Evolutionary conservation across 2,113 vertebrate species (phyloP).

Genomic region (Vulpes lagopus): DNA sequence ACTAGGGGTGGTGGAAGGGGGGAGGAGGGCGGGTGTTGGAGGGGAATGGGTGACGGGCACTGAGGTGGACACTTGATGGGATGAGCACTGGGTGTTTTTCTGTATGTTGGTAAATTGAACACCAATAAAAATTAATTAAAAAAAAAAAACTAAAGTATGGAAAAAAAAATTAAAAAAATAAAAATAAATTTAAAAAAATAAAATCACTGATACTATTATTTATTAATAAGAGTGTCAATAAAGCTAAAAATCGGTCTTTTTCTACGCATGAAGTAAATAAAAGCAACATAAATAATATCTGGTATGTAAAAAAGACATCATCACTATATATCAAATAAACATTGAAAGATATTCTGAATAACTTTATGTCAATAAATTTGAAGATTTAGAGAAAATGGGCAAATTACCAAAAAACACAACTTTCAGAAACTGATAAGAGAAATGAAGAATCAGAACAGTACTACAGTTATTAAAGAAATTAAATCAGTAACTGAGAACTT

Average conservation of each 20-base stretch:
- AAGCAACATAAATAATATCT: neutral
- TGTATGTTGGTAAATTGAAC: too few species aligned
- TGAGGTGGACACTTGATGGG: too few species aligned
- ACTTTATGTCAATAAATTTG: neutral
- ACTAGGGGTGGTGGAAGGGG: too few species aligned
- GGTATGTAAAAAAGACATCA: neutral
- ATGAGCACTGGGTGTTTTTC: too few species aligned
- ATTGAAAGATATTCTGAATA: constrained; percentile 30
- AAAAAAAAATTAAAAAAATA: too few species aligned
- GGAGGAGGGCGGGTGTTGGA: too few species aligned
- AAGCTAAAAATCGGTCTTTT: neutral
- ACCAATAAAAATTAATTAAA: too few species aligned
- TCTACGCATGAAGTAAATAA: neutral
- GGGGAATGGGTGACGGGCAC: too few species aligned
- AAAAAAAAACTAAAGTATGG: too few species aligned
- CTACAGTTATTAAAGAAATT: constrained; percentile 34
- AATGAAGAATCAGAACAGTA: neutral
- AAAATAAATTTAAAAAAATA: neutral
- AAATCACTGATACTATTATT: neutral
- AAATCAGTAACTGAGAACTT: constrained; percentile 31
- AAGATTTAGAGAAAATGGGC: neutral
- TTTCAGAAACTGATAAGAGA: constrained; percentile 23
- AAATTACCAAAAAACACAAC: neutral
- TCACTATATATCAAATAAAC: neutral
- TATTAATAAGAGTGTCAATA: neutral